phyloP scores from a whole-genome alignment of 2,797 vertebrate species.

The Crocodylus rhombifer region DNA sequence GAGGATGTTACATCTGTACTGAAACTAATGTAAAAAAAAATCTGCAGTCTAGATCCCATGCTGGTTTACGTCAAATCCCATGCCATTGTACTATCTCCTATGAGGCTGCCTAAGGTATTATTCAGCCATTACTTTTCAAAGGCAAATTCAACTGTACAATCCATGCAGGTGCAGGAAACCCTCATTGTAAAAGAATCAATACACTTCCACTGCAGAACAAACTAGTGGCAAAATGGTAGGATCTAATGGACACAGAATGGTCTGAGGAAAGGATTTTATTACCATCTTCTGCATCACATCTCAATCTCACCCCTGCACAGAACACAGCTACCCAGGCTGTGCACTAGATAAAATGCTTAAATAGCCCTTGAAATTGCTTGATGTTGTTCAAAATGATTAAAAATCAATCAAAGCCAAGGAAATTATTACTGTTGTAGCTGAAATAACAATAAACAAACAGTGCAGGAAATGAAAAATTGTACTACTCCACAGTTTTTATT shows the following conservation, averaged over 20 bases:
- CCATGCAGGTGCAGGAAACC: neutral
- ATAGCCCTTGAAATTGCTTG: neutral
- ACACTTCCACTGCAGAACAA: neutral
- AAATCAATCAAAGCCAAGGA: neutral
- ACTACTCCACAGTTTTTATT: neutral
- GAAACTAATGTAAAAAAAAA: neutral
- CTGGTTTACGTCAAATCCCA: neutral
- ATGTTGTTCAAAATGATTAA: neutral
- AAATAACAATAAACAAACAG: neutral
- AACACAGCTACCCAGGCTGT: neutral
- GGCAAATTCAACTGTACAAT: neutral
- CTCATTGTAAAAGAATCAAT: neutral
- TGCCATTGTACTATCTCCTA: neutral
- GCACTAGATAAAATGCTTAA: neutral
- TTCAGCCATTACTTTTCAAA: neutral
- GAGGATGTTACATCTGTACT: neutral
- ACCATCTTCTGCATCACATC: neutral
- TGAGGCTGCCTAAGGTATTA: neutral
- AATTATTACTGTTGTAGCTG: neutral
- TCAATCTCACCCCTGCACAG: accelerated
- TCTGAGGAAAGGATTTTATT: accelerated
- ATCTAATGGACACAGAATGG: accelerated
- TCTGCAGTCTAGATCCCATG: neutral
- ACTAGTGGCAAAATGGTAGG: neutral
- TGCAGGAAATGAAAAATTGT: neutral